Base-by-base conservation (phyloP, 1,140 invertebrate genomes). In the Cecropterus lyciades region DNA sequence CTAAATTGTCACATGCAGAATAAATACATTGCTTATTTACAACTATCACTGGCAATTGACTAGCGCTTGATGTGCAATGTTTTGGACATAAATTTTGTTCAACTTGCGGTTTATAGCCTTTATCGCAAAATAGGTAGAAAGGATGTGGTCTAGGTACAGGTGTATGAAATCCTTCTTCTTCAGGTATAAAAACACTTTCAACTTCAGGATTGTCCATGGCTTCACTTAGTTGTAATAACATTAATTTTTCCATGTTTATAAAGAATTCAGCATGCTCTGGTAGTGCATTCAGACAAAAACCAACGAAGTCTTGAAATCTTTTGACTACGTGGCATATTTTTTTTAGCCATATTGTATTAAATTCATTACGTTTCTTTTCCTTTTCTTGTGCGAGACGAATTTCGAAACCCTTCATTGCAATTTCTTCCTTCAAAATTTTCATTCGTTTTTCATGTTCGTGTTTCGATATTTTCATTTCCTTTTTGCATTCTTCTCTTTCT, bases 231-330 rank as follows among this genome's bases (percentile, higher is more conserved):
- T 91, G 89, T 52, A 90, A 49, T 49, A 91, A 69, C 86, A 90
- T 87, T 37, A 90, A 65, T 60, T 82, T 91, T 63, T 91, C 89
- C 73, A 88, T 85, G 16, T 91, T 85, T 14, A 89, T 71, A 67
- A 91, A 90, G 62, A 89, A 90, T 0, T 90, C 89, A 1, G 85
- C 84, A 16, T 90, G 77, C 42, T 90, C 84, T 8, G 89, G 89
- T 20, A 91, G 46, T 15, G 68, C 62, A n/a, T 83, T 77, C 10
- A 91, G 69, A 59, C 80, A 85, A 71, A 83, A 90, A 13, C 66
- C 59, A n/a, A 87, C 81, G 55, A 91, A 91, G 14, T 79, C 64
- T 71, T 91, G 89, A 69, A 91, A 87, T 33, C 79, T 80, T 65
- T 88, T 90, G 8, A 91, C 75, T 27, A 89, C 78, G 53, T 83